A percentile compares a stretch with the other conserved stretches of the same genome.
phyloP scores from a whole-genome alignment of 2,797 vertebrate genomes.

The Sternarchorhynchus goeldii region DNA sequence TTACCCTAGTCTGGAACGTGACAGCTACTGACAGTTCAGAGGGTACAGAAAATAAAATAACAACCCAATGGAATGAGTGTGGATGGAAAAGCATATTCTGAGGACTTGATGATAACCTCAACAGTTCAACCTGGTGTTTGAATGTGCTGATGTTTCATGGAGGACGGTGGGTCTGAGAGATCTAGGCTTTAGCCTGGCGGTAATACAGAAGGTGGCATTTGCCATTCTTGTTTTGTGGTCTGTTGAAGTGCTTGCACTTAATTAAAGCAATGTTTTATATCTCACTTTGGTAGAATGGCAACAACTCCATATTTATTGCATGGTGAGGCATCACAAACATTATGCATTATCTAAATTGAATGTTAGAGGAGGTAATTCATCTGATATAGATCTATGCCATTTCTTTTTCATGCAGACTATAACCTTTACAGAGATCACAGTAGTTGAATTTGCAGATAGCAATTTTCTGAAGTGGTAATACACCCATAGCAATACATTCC shows the following conservation, averaged over 20 bases:
- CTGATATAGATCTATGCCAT: background rate
- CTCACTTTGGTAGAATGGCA: background rate
- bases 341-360: conserved; percentile 4
- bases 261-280: conserved; percentile 15
- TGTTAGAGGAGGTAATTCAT: background rate
- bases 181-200: background rate
- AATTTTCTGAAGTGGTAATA: background rate
- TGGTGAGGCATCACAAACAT: background rate
- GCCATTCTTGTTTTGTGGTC: conserved; percentile 7
- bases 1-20: too few species aligned
- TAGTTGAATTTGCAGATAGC: background rate
- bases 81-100: background rate
- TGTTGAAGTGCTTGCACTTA: conserved; percentile 1
- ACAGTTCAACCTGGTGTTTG: background rate
- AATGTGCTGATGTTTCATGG: background rate
- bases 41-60: too few species aligned
- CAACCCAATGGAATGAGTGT: background rate
- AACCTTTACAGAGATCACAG: background rate
- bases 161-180: background rate
- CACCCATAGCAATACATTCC: background rate
- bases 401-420: background rate
- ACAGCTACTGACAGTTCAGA: too few species aligned
- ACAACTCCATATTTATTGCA: conserved; percentile 10
- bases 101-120: background rate
- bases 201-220: background rate